Conservation (phyloP, 1,140 invertebrate genomes). For the Olivierus martensii region DNA sequence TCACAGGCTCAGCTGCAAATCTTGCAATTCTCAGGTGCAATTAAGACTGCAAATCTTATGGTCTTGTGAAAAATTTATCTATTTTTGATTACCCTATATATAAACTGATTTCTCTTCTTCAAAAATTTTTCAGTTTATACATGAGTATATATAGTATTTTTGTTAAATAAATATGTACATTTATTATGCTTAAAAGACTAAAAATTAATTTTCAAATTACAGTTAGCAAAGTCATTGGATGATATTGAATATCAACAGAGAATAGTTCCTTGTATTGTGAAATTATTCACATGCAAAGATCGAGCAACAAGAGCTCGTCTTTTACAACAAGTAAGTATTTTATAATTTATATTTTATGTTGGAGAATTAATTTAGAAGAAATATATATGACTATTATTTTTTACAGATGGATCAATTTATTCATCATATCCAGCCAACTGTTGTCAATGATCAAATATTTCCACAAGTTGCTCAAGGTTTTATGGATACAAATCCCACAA, state of each 20-base stretch:
- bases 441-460: conserved; percentile 79
- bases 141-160: too few relatives aligned
- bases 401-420: conserved; percentile 34
- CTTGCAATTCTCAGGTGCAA: too few relatives aligned
- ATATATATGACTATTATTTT: background rate
- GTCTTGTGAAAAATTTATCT: too few relatives aligned
- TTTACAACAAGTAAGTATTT: conserved; percentile 54
- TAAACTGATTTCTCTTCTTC: too few relatives aligned
- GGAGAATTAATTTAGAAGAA: conserved; percentile 12
- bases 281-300: conserved; percentile 90
- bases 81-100: too few relatives aligned
- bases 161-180: too few relatives aligned
- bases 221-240: conserved; percentile 74
- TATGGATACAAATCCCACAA: conserved; percentile 88
- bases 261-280: conserved; percentile 94
- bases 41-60: too few relatives aligned
- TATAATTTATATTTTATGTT: background rate
- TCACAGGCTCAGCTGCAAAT: too few relatives aligned
- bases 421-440: conserved; percentile 37
- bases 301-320: conserved; percentile 83
- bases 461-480: conserved; percentile 86
- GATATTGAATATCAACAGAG: conserved; percentile 88
- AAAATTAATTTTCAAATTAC: conserved; percentile 22
- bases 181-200: too few relatives aligned
- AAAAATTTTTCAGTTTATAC: too few relatives aligned